These are phyloP conservation scores for Prosopocoilus inquinatus DNA, from an alignment of 2,888 invertebrate genomes.

Conservation along the genomic window DNA sequence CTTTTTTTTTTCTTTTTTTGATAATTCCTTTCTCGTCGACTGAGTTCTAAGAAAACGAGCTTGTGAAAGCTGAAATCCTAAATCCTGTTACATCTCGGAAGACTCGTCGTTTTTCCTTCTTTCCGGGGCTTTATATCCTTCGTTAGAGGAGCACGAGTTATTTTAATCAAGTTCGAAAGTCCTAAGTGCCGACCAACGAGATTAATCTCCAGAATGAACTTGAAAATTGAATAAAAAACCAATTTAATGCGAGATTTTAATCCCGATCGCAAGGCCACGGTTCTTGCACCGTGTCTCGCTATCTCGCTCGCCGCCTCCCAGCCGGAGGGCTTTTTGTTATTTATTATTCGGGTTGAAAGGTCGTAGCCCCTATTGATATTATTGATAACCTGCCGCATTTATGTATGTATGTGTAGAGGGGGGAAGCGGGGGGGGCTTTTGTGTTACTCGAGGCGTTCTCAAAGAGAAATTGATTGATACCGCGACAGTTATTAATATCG, in stretches of 20 bases:
- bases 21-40: no score
- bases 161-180: background rate
- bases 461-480: constrained; percentile 13
- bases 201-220: constrained; percentile 5
- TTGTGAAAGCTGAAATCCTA: no score
- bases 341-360: constrained; percentile 12
- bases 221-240: constrained; percentile 7
- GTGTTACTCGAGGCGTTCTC: constrained; percentile 3
- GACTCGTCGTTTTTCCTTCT: background rate
- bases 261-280: background rate
- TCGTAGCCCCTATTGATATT: constrained; percentile 14
- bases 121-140: background rate
- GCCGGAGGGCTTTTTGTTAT: background rate
- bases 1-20: no score
- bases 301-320: constrained; percentile 1
- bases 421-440: constrained; percentile 7
- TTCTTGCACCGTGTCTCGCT: no score
- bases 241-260: constrained; percentile 3
- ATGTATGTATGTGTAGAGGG: background rate
- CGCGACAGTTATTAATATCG: constrained; percentile 7
- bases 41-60: no score
- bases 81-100: no score
- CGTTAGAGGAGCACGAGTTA: background rate
- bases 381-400: constrained; percentile 15
- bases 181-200: background rate